Conservation (phyloP, 2,888 invertebrate genomes). For the Caenorhabditis sp. region DNA sequence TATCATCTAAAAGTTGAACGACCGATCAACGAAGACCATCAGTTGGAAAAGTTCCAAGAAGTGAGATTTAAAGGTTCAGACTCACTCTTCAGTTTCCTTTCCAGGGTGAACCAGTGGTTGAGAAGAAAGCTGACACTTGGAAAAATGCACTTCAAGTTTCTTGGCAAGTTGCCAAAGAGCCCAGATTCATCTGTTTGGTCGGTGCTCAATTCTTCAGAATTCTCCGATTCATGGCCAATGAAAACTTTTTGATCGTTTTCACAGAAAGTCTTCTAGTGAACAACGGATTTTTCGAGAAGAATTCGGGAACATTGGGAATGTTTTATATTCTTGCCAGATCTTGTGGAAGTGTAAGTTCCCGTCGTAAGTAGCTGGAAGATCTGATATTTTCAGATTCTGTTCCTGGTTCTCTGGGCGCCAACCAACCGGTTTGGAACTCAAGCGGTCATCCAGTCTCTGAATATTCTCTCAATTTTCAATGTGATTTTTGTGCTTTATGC, state of each 20-base stretch:
- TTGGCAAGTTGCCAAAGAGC: conserved; percentile 74
- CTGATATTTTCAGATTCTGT: conserved; percentile 67
- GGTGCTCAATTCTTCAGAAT: conserved; percentile 74
- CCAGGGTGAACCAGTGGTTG: conserved; percentile 49
- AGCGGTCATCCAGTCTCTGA: conserved; percentile 66
- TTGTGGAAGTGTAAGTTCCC: conserved; percentile 69
- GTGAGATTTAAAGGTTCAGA: neutral
- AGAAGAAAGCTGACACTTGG: conserved; percentile 52
- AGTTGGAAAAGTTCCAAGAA: conserved; percentile 61
- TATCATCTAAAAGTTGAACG: conserved; percentile 53
- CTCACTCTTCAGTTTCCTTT: neutral
- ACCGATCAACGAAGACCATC: conserved; percentile 57
- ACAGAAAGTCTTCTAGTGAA: conserved; percentile 72
- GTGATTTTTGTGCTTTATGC: conserved; percentile 58
- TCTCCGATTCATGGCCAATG: conserved; percentile 70
- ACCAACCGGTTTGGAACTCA: conserved; percentile 71
- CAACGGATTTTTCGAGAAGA: conserved; percentile 69
- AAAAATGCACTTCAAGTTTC: conserved; percentile 64
- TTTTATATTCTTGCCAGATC: conserved; percentile 72
- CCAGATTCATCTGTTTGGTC: conserved; percentile 73
- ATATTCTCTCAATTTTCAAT: conserved; percentile 66
- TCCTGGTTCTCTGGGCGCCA: conserved; percentile 70
- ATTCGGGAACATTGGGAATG: conserved; percentile 66
- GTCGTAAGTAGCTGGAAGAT: neutral
- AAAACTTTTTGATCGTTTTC: conserved; percentile 76